Evolutionary conservation across 2,113 vertebrate genomes (phyloP).

Genomic region (Arenaria interpres): DNA sequence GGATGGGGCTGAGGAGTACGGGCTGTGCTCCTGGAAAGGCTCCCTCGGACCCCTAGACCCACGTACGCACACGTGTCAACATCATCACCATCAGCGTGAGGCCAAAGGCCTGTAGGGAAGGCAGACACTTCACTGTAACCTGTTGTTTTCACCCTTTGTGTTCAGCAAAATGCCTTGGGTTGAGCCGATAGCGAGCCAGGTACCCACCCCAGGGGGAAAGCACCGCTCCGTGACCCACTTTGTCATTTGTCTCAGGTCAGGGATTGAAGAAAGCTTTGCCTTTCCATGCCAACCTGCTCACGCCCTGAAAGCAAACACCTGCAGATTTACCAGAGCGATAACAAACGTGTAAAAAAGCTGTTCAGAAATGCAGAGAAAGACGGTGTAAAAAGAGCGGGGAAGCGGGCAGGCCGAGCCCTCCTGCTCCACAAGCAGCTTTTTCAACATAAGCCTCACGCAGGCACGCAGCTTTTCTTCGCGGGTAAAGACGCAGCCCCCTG

Average conservation of each 20-base stretch:
- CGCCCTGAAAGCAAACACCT: not conserved
- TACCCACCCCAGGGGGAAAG: not conserved
- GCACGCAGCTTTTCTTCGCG: not conserved
- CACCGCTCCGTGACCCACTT: not conserved
- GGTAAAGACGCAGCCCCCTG: rapidly evolving
- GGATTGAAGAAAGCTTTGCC: not conserved
- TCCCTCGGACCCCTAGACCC: not conserved
- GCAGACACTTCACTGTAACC: rapidly evolving
- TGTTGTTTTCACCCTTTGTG: not conserved
- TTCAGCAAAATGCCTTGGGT: not conserved
- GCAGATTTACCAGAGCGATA: not conserved
- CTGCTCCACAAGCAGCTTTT: not conserved
- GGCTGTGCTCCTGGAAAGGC: not conserved
- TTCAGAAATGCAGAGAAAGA: not conserved
- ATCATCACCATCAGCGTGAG: rapidly evolving
- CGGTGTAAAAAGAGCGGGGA: rapidly evolving
- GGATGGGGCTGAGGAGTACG: not conserved
- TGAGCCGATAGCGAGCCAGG: rapidly evolving
- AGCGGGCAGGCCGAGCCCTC: not conserved
- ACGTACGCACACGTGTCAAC: rapidly evolving
- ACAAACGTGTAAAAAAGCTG: not conserved
- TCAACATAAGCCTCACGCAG: rapidly evolving
- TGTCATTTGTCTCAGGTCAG: not conserved
- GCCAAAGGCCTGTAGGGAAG: not conserved
- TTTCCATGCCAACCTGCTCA: not conserved